Evolutionary conservation across 1,140 invertebrate genomes (phyloP).

Genomic region (Lepidotrigona ventralis): DNA sequence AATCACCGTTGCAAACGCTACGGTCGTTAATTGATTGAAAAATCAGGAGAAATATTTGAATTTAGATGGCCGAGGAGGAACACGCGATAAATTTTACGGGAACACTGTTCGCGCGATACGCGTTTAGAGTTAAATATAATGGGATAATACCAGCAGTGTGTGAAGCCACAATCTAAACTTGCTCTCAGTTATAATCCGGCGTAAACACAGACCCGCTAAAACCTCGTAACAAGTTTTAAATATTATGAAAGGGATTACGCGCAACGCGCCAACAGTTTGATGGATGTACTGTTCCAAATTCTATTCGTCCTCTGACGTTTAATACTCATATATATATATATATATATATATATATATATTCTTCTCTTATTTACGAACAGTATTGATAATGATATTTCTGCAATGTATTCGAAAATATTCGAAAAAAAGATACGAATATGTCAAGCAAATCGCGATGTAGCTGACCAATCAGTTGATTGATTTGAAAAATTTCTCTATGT

Average conservation of each 20-base stretch:
- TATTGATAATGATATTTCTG: constrained; percentile 30
- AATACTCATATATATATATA: constrained; percentile 19
- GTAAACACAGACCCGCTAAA: constrained; percentile 21
- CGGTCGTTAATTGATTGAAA: background rate
- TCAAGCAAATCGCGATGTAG: too few relatives aligned
- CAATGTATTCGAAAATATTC: background rate
- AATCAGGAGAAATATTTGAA: too few relatives aligned
- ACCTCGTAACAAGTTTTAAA: constrained; percentile 35
- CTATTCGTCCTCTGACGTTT: constrained; percentile 36
- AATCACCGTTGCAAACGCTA: background rate
- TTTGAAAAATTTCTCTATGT: too few relatives aligned
- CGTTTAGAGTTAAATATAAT: constrained; percentile 10
- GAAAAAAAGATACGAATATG: too few relatives aligned
- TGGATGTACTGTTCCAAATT: constrained; percentile 49
- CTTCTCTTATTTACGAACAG: background rate
- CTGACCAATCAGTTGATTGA: too few relatives aligned
- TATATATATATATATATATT: constrained; percentile 23
- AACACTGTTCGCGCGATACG: background rate
- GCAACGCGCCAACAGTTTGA: constrained; percentile 44
- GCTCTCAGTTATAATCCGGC: constrained; percentile 18
- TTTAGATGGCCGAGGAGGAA: background rate
- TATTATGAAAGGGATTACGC: constrained; percentile 38
- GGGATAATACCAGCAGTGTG: background rate
- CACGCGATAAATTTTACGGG: background rate
- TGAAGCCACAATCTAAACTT: constrained; percentile 20